Conservation (phyloP, 2,113 vertebrate species). For the Zosterops japonicus region DNA sequence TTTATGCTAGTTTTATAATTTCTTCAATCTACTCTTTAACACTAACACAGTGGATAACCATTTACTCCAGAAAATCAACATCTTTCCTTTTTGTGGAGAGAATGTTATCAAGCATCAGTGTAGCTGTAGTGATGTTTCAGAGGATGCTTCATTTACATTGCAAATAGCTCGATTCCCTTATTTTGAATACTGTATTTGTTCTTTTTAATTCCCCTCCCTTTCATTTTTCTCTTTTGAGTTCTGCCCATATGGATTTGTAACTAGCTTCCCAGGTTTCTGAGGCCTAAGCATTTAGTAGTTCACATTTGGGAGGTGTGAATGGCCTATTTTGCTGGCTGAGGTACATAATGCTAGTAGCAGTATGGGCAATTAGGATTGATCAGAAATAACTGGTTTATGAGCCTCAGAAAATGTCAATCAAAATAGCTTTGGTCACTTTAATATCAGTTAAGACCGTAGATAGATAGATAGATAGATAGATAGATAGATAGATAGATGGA, state of each 20-base stretch:
- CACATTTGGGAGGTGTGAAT: background rate
- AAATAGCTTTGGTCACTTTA: background rate
- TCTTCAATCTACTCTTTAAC: conserved; percentile 61
- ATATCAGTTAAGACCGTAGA: background rate
- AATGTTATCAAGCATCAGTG: conserved; percentile 4
- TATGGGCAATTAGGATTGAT: background rate
- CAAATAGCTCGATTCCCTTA: background rate
- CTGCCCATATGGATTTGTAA: background rate
- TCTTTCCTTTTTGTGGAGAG: conserved; percentile 39
- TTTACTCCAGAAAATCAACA: conserved; percentile 46
- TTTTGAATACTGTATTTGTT: conserved; percentile 47
- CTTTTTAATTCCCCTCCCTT: background rate
- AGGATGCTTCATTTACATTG: conserved; percentile 38
- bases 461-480: background rate
- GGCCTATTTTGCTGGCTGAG: background rate
- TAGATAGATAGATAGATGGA: background rate
- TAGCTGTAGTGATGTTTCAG: background rate
- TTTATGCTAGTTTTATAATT: conserved; percentile 63
- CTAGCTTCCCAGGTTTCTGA: background rate
- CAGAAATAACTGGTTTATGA: background rate
- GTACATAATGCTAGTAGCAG: background rate
- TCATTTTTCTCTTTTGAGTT: conserved; percentile 25
- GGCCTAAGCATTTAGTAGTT: background rate
- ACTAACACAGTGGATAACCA: conserved; percentile 41
- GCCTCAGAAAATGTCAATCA: background rate